A percentile compares a stretch with the other conserved stretches of the same genome.
Conservation (phyloP, 2,797 vertebrate genomes). For the Distichodus sexfasciatus region DNA sequence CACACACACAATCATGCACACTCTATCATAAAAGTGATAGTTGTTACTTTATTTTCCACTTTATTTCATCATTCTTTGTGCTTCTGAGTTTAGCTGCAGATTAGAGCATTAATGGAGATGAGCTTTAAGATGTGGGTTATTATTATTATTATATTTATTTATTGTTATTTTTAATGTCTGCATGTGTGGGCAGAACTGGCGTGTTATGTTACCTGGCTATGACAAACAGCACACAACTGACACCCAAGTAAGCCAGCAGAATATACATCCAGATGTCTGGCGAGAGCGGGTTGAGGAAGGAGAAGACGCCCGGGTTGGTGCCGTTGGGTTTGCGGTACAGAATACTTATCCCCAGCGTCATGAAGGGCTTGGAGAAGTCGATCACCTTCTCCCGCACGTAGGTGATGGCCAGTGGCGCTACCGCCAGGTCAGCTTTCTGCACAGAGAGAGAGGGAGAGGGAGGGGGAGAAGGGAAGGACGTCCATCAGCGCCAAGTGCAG, state of each 20-base stretch:
- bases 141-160: constrained; percentile 20
- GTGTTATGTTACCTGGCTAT: constrained; percentile 99
- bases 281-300: constrained; percentile 99
- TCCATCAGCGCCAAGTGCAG: constrained; percentile 70
- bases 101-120: constrained; percentile 40
- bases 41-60: too few relatives aligned
- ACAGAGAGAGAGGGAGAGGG: constrained; percentile 76
- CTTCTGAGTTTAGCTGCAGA: constrained; percentile 17
- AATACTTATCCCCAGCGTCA: constrained; percentile 99
- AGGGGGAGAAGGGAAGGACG: constrained; percentile 61
- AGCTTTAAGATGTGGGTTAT: constrained; percentile 25
- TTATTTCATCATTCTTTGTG: too few relatives aligned
- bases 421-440: constrained; percentile 99
- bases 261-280: constrained; percentile 99
- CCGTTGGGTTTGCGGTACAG: constrained; percentile 99
- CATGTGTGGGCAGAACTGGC: constrained; percentile 57
- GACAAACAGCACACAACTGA: constrained; percentile 99
- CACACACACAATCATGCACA: too few relatives aligned
- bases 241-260: constrained; percentile 99
- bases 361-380: constrained; percentile 99
- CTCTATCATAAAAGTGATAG: too few relatives aligned
- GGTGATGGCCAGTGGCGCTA: constrained; percentile 96
- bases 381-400: constrained; percentile 98
- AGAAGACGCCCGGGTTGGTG: constrained; percentile 99
- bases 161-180: constrained; percentile 55